A percentile compares a stretch with the other conserved stretches of the same genome.
Conservation (phyloP, 2,797 vertebrate genomes). For the Pseudotriccus pelzelni region DNA sequence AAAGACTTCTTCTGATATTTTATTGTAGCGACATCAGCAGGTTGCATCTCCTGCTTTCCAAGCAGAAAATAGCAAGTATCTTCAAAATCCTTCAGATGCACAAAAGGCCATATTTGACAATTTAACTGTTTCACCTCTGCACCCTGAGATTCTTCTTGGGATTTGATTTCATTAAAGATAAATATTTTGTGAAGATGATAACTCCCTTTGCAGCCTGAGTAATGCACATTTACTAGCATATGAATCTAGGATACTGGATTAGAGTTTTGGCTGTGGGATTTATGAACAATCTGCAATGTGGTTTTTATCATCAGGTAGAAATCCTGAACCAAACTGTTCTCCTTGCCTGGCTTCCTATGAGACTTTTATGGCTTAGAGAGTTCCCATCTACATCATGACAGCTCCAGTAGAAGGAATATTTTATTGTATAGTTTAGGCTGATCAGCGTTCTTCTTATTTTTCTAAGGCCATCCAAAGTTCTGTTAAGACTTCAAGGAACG, state of each 20-base stretch:
- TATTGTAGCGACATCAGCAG: neutral
- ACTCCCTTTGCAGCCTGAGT: neutral
- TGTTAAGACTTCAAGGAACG: conserved; percentile 3
- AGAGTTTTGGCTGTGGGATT: conserved; percentile 14
- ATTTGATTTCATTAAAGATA: conserved; percentile 24
- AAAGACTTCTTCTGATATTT: neutral
- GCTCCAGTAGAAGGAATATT: neutral
- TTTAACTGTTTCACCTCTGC: neutral
- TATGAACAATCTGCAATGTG: conserved; percentile 23
- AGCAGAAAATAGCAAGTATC: neutral
- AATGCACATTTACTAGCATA: neutral
- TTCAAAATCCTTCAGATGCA: neutral
- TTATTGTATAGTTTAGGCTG: neutral
- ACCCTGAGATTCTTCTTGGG: neutral
- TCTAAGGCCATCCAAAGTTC: conserved; percentile 10
- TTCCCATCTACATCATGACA: neutral
- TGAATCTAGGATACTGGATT: neutral
- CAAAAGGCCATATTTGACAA: neutral
- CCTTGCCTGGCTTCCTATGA: conserved; percentile 10
- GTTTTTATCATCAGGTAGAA: conserved; percentile 46
- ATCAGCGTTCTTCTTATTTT: conserved; percentile 22
- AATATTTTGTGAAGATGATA: conserved; percentile 13
- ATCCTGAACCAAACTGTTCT: neutral
- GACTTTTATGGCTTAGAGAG: neutral
- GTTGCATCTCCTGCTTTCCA: neutral